Evolutionary conservation across 2,888 invertebrate species (phyloP), one percentile per base, ranked within the genome.

Genomic region (Euzophera pinguis): DNA sequence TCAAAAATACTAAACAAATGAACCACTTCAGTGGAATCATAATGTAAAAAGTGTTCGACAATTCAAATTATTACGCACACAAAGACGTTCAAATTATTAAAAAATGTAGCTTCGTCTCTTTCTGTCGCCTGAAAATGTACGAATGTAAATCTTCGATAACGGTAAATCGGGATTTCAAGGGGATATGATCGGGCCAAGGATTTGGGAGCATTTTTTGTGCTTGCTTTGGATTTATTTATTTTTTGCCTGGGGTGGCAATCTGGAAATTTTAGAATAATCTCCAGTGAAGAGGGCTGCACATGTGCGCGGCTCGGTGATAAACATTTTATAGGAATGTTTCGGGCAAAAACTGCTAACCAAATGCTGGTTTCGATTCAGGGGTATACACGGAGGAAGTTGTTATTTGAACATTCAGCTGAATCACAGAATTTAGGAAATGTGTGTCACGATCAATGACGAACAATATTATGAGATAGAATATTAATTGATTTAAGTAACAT

Each of bases 291-390:
- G 84, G 81, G 75, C 73, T 73, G 79, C 88, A 89, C 89, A 89
- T 89, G 89, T 88, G 88, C 73, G 71, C 65, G 72, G 61, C 75
- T 32, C 32, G 81, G 83, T 73, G 89, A 90, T 90, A 89, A 90
- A 90, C 88, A 90, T 89, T 90, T 90, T 89, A 90, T 90, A 84
- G 85, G 88, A 88, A 89, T 88, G 83, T 84, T 77, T 69, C 71
- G 73, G 75, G 82, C 87, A 89, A 90, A 90, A 90, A 89, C 81
- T 81, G 67, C 71, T 61, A 77, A 76, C 87, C 87, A 85, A 88
- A 88, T 88, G 88, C 84, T 74, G 78, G 73, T 73, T 76, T 80
- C 78, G 75, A 84, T 84, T 80, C 79, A 67, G 79, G 80, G 73
- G 72, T 75, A 72, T 62, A 69, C 47, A 66, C 64, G 67, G 67